phyloP scores from a whole-genome alignment of 2,888 invertebrate genomes.

The Pseudococcus viburni region DNA sequence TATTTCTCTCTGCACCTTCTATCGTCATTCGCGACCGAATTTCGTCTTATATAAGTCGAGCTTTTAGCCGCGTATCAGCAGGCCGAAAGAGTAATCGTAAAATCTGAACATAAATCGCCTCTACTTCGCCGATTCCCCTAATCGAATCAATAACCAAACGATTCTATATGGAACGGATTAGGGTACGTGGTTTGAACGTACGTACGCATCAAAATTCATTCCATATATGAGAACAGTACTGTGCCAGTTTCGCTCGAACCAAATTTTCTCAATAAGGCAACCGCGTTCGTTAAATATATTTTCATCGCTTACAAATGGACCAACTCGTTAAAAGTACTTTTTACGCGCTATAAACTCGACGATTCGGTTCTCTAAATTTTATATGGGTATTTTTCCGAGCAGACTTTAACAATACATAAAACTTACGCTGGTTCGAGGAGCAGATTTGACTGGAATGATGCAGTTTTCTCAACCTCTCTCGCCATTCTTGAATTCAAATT shows the following conservation, averaged over 20 bases:
- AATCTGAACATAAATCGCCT: background rate
- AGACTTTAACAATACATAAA: background rate
- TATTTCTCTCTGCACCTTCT: background rate
- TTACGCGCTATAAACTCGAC: constrained; percentile 34
- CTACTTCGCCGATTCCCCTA: background rate
- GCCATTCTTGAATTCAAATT: too few species aligned
- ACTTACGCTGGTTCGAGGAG: too few species aligned
- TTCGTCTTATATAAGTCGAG: background rate
- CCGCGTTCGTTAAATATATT: background rate
- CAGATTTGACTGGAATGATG: too few species aligned
- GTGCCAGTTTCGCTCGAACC: background rate
- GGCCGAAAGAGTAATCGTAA: background rate
- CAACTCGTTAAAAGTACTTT: constrained; percentile 8
- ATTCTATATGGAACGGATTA: background rate
- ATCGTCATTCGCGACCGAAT: background rate
- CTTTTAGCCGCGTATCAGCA: background rate
- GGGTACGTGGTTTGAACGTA: background rate
- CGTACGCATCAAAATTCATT: background rate
- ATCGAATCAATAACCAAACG: background rate
- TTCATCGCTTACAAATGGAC: constrained; percentile 22
- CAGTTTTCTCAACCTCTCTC: too few species aligned
- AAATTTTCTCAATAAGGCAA: background rate
- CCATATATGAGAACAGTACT: background rate
- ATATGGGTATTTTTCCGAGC: background rate
- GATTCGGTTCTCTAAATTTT: background rate